Evolutionary conservation across 2,113 vertebrate species (phyloP).

Genomic region (Phasianus colchicus): DNA sequence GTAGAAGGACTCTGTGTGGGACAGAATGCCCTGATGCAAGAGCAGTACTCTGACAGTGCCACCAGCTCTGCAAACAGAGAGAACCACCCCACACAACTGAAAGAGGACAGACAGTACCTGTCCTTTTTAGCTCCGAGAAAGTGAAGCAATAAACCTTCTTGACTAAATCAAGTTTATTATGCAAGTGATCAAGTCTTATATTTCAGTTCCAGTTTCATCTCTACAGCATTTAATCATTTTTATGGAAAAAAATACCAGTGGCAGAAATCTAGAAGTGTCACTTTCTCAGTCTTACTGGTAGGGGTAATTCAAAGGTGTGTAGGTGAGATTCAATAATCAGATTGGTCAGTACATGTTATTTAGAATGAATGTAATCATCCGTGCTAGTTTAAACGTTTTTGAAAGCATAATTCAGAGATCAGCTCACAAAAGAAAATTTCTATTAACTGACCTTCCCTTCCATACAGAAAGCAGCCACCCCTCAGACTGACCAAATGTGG

Average conservation of each 20-base stretch:
- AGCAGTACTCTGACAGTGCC: rapidly evolving
- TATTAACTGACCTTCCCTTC: neutral
- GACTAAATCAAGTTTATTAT: constrained; percentile 64
- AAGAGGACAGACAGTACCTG: neutral
- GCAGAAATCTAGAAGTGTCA: constrained; percentile 19
- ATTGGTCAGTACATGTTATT: neutral
- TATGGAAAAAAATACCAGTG: constrained; percentile 35
- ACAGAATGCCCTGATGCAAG: rapidly evolving
- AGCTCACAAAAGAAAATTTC: neutral
- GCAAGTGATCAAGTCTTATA: constrained; percentile 26
- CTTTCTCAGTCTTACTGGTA: neutral
- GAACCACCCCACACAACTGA: neutral
- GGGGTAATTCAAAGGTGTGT: neutral
- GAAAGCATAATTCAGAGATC: neutral
- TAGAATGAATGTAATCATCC: neutral
- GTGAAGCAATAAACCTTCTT: constrained; percentile 45
- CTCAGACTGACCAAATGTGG: neutral
- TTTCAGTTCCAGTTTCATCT: constrained; percentile 56
- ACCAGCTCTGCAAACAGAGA: neutral
- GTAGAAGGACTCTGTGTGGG: no score
- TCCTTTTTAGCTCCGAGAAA: neutral
- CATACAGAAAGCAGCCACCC: neutral
- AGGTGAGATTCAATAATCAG: neutral
- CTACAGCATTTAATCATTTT: constrained; percentile 54
- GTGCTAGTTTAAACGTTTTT: neutral